Evolutionary conservation across 2,113 vertebrate genomes (phyloP).

Genomic region (Pachyramphus minor): DNA sequence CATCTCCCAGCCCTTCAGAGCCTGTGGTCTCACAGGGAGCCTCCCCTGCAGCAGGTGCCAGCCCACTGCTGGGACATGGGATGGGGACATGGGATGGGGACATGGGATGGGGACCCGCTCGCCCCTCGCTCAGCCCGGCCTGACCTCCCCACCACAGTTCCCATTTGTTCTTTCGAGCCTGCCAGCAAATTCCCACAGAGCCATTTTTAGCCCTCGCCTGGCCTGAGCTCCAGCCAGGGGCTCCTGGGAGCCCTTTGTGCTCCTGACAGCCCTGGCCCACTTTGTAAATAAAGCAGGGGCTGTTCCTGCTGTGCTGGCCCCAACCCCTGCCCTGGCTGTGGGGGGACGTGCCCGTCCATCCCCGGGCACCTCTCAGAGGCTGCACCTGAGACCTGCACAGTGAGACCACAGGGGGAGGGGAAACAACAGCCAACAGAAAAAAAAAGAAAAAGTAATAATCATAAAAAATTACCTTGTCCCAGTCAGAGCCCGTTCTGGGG

Average conservation of each 20-base stretch:
- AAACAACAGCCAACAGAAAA: accelerated
- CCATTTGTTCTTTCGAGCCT: neutral
- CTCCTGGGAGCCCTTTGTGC: constrained; percentile 15
- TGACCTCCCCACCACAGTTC: accelerated
- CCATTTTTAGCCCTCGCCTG: constrained; percentile 63
- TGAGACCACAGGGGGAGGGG: neutral
- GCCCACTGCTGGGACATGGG: neutral
- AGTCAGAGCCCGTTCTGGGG: accelerated
- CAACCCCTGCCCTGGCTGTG: accelerated
- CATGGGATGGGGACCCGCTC: neutral
- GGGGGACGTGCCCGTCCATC: accelerated
- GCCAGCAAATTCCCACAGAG: constrained; percentile 57
- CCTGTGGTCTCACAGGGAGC: accelerated
- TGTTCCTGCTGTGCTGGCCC: neutral
- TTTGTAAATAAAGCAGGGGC: constrained; percentile 6
- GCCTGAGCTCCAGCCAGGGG: neutral
- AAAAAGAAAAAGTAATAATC: neutral
- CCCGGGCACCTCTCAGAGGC: neutral
- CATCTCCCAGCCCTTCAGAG: neutral
- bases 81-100: too few species aligned
- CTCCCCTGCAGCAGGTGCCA: neutral
- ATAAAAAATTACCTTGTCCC: accelerated
- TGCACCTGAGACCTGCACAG: neutral
- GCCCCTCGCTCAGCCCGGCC: neutral
- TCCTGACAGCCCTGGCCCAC: constrained; percentile 6